Conservation (phyloP, 2,113 vertebrate genomes). For the Labeo catla region DNA sequence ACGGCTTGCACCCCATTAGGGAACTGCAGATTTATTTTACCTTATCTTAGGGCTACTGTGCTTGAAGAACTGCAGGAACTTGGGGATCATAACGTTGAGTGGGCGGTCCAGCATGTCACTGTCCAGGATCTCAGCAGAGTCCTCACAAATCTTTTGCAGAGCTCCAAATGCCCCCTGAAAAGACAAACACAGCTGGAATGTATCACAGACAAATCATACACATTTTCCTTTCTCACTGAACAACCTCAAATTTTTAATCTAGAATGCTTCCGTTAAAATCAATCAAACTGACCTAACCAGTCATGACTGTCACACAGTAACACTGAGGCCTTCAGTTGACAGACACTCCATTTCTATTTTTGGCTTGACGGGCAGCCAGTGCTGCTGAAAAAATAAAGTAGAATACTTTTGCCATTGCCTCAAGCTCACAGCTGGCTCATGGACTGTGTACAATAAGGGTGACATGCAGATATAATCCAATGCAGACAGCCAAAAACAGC, state of each 20-base stretch:
- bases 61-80: slow-evolving; percentile 97
- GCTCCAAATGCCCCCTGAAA: slow-evolving; percentile 92
- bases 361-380: not conserved
- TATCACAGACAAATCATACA: not conserved
- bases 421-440: not conserved
- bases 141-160: slow-evolving; percentile 98
- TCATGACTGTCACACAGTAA: not conserved
- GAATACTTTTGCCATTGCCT: not conserved
- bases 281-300: not conserved
- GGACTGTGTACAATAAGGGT: not conserved
- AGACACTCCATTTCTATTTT: slow-evolving; percentile 9
- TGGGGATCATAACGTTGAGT: slow-evolving; percentile 98
- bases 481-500: not conserved
- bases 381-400: not conserved
- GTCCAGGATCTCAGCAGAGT: slow-evolving; percentile 97
- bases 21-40: slow-evolving; percentile 64
- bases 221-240: not conserved
- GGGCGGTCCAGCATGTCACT: slow-evolving; percentile 95
- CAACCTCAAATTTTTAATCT: not conserved
- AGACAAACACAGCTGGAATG: slow-evolving; percentile 29
- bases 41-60: slow-evolving; percentile 97
- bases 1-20: not conserved
- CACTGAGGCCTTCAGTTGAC: not conserved
- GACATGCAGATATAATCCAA: not conserved
- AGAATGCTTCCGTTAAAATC: not conserved